Conservation (phyloP, 2,113 vertebrate genomes). For the Marmota flaviventris region DNA sequence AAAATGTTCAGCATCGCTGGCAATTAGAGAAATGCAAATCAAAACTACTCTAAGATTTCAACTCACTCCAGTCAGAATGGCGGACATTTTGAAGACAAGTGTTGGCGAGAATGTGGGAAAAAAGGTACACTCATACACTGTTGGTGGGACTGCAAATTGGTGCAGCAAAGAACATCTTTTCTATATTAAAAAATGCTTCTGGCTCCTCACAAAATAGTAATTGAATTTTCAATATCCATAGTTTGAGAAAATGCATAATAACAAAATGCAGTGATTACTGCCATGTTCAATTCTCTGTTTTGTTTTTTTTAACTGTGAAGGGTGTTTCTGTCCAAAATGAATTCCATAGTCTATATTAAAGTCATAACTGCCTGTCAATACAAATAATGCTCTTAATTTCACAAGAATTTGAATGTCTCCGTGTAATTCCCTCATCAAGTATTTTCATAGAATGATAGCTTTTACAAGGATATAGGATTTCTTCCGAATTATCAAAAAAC, state of each 20-base stretch:
- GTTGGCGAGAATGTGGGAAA: no score
- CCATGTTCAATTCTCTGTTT: background rate
- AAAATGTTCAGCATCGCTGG: no score
- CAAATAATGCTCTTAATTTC: conserved; percentile 52
- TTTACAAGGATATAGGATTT: background rate
- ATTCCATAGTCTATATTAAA: conserved; percentile 42
- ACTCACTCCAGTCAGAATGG: no score
- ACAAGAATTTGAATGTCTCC: conserved; percentile 6
- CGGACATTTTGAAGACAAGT: no score
- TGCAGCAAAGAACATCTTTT: background rate
- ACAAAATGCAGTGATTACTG: conserved; percentile 30
- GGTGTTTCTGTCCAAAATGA: conserved; percentile 1
- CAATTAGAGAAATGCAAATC: no score
- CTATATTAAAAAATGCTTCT: conserved; percentile 38
- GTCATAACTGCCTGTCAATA: conserved; percentile 14
- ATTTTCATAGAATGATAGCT: conserved; percentile 25
- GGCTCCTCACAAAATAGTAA: conserved; percentile 25
- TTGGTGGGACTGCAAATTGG: no score
- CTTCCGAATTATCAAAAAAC: background rate
- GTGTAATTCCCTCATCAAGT: background rate
- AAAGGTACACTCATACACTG: no score
- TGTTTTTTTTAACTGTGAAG: background rate
- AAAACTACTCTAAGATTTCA: no score
- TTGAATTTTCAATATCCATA: conserved; percentile 25
- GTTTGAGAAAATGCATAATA: conserved; percentile 26